A percentile compares a stretch with the other conserved stretches of the same genome.
Conservation (phyloP, 1,140 invertebrate species). For the Brachionus sp. region DNA sequence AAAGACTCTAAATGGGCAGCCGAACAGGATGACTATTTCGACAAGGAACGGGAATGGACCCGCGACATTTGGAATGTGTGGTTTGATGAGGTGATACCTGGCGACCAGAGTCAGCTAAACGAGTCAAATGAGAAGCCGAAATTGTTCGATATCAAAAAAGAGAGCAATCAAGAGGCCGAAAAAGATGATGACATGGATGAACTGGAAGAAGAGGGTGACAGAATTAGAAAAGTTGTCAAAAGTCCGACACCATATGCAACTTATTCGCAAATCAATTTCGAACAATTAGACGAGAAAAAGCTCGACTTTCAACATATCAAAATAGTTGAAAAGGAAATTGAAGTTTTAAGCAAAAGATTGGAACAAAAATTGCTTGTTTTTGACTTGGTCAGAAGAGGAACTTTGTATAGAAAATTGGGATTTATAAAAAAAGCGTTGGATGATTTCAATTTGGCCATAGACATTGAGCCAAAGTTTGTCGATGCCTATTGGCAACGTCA, state of each 20-base stretch:
- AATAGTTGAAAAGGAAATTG: constrained; percentile 39
- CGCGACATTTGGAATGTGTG: constrained; percentile 57
- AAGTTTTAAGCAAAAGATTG: neutral
- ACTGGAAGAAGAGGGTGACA: neutral
- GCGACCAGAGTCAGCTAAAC: constrained; percentile 46
- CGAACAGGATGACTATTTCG: constrained; percentile 47
- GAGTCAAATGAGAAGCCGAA: constrained; percentile 46
- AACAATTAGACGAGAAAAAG: constrained; percentile 51
- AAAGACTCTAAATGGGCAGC: neutral
- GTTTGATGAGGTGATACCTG: constrained; percentile 58
- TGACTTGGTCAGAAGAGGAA: constrained; percentile 55
- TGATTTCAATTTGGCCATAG: constrained; percentile 54
- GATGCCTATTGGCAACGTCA: constrained; percentile 61
- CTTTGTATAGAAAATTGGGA: constrained; percentile 55
- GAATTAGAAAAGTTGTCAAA: constrained; percentile 9
- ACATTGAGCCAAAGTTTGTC: constrained; percentile 53
- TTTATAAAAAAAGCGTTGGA: constrained; percentile 49
- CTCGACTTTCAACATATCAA: constrained; percentile 25
- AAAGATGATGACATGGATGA: neutral
- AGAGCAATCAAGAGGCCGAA: neutral
- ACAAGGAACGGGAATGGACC: constrained; percentile 54
- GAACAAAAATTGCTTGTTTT: constrained; percentile 51
- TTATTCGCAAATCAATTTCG: constrained; percentile 52
- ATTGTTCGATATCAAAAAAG: constrained; percentile 46
- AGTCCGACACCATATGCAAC: constrained; percentile 50